These are phyloP conservation scores for Palythoa grandiflora DNA, from an alignment of 92 coral and sea anemone genomes.

Conservation along the genomic window DNA sequence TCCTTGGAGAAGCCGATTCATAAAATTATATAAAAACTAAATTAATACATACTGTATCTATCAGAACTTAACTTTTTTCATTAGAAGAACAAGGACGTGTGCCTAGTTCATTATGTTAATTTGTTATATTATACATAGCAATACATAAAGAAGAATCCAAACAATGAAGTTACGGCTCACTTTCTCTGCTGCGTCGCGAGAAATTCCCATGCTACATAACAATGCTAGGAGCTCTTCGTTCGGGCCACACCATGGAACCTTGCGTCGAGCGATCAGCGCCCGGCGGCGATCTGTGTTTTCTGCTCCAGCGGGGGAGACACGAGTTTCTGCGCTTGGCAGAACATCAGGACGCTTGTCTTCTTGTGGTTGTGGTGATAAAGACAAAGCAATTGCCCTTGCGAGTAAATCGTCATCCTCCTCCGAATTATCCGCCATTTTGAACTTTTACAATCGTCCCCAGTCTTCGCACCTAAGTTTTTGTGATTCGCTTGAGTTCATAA, in stretches of 20 bases:
- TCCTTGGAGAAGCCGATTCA: no score
- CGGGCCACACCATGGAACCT: slow-evolving; percentile 63
- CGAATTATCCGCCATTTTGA: slow-evolving; percentile 52
- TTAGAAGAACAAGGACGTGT: no score
- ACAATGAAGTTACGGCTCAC: slow-evolving; percentile 34
- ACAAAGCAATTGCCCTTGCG: slow-evolving; percentile 40
- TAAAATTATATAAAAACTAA: no score
- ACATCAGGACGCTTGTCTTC: slow-evolving; percentile 7
- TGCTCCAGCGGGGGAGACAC: slow-evolving; percentile 21
- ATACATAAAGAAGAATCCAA: neutral
- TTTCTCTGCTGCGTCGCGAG: slow-evolving; percentile 85
- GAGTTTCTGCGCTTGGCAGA: neutral
- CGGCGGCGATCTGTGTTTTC: slow-evolving; percentile 38
- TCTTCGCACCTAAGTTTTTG: neutral
- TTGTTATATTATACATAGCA: neutral
- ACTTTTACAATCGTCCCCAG: neutral
- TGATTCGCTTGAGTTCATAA: no score
- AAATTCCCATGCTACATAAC: slow-evolving; percentile 79
- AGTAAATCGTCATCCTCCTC: slow-evolving; percentile 40
- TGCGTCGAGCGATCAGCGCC: slow-evolving; percentile 30
- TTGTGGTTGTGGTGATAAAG: slow-evolving; percentile 25
- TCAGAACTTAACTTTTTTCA: no score
- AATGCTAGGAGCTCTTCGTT: slow-evolving; percentile 72
- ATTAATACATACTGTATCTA: no score
- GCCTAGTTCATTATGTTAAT: neutral